Evolutionary conservation across 2,113 vertebrate genomes (phyloP), one percentile per base, ranked within the genome.

Genomic region (Crocuta crocuta): DNA sequence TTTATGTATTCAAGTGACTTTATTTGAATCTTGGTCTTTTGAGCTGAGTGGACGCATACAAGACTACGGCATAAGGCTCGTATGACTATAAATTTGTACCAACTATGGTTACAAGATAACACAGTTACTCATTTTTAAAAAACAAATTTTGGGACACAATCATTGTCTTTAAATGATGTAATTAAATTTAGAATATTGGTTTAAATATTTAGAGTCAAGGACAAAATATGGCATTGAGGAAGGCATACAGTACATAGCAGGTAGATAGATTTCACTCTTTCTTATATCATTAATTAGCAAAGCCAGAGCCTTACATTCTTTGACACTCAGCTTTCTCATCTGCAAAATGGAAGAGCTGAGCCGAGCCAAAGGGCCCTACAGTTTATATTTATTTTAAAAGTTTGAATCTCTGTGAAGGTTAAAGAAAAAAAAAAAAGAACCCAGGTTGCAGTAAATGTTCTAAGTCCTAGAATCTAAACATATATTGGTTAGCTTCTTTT

Each of bases 11-110:
- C 58, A 28, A 63, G 28, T 11, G 53, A 61, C 84, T 39, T 91
- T 50, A 23, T 89, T 71, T 87, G 78, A 95, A 74, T 89, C 26
- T 88, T 91, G 9, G 7, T 73, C 31, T 92, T 94, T 61, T 43
- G 13, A 61, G 16, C 10, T 81, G 50, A 35, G 7, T 83, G 50
- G 33, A 55, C 17, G 39, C 23, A 53, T 19, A 53, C 15, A 83
- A 73, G 15, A 45, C 68, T 73, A 53, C 7, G 26, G 17, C 66
- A 6, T 28, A 93, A 79, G 12, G 10, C 35, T 26, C 12, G 5
- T 12, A 24, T 35, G 23, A 61, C 71, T 65, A 92, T 63, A 50
- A 10, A 74, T 84, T 68, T 55, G 45, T 19, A n/a, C 33, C 43
- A 23, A 43, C 4, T 33, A 1, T 58, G 31, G 10, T 16, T n/a